Percentiles rank a stretch among this genome's conserved stretches.
Conservation (phyloP, 1,140 invertebrate genomes). For the Lamellibrachia luymesi region DNA sequence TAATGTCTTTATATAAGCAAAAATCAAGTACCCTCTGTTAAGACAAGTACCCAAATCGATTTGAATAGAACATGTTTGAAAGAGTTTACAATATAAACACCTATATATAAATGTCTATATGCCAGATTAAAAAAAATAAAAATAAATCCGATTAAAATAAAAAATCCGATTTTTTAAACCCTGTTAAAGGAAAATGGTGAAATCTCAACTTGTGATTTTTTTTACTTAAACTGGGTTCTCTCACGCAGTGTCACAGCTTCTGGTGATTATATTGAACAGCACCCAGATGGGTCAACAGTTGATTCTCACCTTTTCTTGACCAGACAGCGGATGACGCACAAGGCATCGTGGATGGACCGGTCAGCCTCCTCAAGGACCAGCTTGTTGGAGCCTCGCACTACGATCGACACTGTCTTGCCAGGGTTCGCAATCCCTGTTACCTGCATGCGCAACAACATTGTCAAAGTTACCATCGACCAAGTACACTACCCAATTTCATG, state of each 20-base stretch:
- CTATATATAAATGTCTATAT: no score
- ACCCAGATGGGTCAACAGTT: background rate
- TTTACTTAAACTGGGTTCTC: background rate
- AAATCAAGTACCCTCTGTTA: no score
- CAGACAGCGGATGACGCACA: conserved; percentile 96
- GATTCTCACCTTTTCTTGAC: conserved; percentile 76
- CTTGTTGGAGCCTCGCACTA: conserved; percentile 96
- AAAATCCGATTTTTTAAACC: no score
- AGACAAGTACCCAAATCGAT: no score
- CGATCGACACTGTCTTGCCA: conserved; percentile 87
- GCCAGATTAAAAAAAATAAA: no score
- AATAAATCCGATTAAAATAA: no score
- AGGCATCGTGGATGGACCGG: conserved; percentile 94
- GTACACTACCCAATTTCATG: background rate
- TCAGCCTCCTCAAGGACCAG: conserved; percentile 90
- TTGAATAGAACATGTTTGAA: no score
- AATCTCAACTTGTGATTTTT: background rate
- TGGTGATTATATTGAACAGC: background rate
- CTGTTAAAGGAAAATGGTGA: no score
- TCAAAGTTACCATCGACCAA: background rate
- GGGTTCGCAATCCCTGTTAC: conserved; percentile 85
- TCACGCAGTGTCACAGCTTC: background rate
- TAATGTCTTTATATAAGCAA: no score
- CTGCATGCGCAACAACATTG: conserved; percentile 51
- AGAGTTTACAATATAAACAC: no score